Evolutionary conservation across 2,888 invertebrate species (phyloP), one percentile per base, ranked within the genome.

Genomic region (Rhopalosiphum nymphaeae): DNA sequence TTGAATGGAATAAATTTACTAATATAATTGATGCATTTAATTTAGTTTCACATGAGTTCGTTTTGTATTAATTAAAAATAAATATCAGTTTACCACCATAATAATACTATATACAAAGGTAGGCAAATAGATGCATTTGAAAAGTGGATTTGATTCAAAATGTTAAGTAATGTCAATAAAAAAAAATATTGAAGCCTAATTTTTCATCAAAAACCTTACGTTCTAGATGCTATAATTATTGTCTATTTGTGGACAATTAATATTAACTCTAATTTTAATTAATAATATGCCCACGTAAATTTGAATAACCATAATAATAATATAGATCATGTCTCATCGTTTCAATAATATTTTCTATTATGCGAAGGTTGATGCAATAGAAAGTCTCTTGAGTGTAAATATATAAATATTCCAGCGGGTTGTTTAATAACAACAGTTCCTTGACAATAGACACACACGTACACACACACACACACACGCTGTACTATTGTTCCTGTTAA

Each of bases 401-500:
- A 5, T 86, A 29, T 86, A 86, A 46, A 86, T 86, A 86, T 86
- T 86, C 86, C 46, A 86, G 86, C 46, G 86, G 46, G 46, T 86
- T 86, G 46, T 46, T 46, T 29, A 86, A 86, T 86, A 86, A 44
- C 46, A 86, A 86, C 46, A 29, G 29, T 46, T 86, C 86, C 86
- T 86, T 44, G 85, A 49, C 86, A 49, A 44, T 29, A 86, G 46
- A 86, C 29, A 10, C 44, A 44, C 42, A 13, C 78, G 26, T 25
- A 13, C 78, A 78, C 36, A 78, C 13, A 86, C 29, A 10, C 44
- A 44, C 42, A 13, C 78, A 78, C 36, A 78, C 13, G n/a, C 13
- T n/a, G 49, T n/a, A 87, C 44, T 61, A 90, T 90, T 67, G 90
- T 90, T 90, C 46, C 46, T 46, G 90, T 67, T 67, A 61, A 90